Evolutionary conservation across 2,113 vertebrate genomes (phyloP), one percentile per base, ranked within the genome.

Genomic region (Callocephalon fimbriatum): DNA sequence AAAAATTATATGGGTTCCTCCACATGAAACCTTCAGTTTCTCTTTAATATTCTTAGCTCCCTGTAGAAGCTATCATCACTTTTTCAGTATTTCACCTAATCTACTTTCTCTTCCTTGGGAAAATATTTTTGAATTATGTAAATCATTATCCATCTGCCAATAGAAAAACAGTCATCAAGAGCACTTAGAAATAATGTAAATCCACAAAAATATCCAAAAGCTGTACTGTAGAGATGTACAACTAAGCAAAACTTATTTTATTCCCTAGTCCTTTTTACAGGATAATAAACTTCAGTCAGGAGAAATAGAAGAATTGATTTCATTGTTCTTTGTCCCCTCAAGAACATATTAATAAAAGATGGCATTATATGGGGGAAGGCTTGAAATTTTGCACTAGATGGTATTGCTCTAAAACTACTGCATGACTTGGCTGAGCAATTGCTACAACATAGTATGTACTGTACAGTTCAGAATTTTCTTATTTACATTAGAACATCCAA

Each of bases 71-170:
- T 68, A 53, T 19, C 15, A 72, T 63, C 15, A 50, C 5, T 70
- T 80, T 56, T 74, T 13, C 72, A 90, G 32, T 86, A 94, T 80
- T 90, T 93, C 75, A 56, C 16, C 4, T 67, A 53, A 65, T 72
- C 58, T 86, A 31, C 31, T 70, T 81, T 74, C 21, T 77, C 61
- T 77, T 84, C 53, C 25, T 47, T 44, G 20, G 23, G 78, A 95
- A 95, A 93, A 78, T 84, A 42, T 32, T 56, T 73, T 68, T 86
- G 32, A 85, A 88, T 93, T 89, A 79, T 53, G 35, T 42, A 90
- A 94, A 92, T 83, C 11, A 65, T 70, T 93, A 35, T 50, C 32
- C 23, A 72, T 56, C 27, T 70, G 27, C 44, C 73, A 84, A 54
- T 65, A 85, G 35, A 7, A 71, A 59, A 93, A 88, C 23, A 31